These are phyloP conservation scores for Latrodectus elegans DNA, from an alignment of 2,888 invertebrate species.

Conservation along the genomic window DNA sequence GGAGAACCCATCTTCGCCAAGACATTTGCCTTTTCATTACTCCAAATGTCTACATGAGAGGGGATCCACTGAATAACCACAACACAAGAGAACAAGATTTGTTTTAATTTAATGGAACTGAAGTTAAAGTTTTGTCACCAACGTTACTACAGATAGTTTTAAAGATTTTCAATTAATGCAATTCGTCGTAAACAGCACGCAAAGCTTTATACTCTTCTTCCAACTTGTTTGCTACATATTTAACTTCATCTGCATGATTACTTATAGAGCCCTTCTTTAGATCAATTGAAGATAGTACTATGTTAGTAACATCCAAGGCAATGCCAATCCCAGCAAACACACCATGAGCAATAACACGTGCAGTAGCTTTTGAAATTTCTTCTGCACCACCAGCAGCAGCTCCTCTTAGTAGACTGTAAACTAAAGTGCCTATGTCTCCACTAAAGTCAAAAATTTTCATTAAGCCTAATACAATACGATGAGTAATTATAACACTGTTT, in stretches of 20 bases:
- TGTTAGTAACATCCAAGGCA: neutral
- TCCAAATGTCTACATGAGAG: too few species aligned
- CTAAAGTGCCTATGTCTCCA: neutral
- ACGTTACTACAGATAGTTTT: too few species aligned
- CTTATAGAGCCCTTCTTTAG: slow-evolving; percentile 17
- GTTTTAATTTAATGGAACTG: too few species aligned
- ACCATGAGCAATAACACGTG: neutral
- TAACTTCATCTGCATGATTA: neutral
- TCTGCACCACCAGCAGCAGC: neutral
- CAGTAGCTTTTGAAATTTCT: neutral
- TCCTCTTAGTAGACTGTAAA: too few species aligned
- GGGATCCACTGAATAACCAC: too few species aligned
- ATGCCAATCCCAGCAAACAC: neutral
- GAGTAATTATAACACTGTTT: neutral
- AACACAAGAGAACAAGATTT: too few species aligned
- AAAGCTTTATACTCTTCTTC: neutral
- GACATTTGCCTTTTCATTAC: too few species aligned
- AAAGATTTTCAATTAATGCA: too few species aligned
- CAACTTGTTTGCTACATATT: neutral
- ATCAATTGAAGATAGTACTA: slow-evolving; percentile 14
- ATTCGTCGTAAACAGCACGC: neutral
- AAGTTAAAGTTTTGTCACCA: too few species aligned
- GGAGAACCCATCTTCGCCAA: too few species aligned
- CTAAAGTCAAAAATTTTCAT: too few species aligned
- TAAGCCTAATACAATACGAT: neutral